These are phyloP conservation scores for Agapornis roseicollis DNA, from an alignment of 2,113 vertebrate genomes.

Conservation along the genomic window DNA sequence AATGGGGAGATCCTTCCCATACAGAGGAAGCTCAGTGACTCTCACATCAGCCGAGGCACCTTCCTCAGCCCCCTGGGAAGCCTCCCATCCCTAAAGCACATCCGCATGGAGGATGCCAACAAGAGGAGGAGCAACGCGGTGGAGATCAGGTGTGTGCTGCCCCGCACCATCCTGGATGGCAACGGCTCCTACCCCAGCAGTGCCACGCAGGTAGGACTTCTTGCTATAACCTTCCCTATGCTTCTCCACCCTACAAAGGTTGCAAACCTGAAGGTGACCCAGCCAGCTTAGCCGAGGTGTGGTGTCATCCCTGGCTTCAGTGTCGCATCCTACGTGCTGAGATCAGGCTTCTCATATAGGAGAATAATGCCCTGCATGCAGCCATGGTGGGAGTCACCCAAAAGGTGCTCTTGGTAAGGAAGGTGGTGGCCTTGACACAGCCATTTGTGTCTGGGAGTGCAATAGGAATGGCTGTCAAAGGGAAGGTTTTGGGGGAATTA, in stretches of 20 bases:
- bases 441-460: neutral
- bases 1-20: conserved; percentile 61
- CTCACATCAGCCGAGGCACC: conserved; percentile 72
- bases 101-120: neutral
- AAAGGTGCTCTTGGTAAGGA: neutral
- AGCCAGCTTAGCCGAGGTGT: neutral
- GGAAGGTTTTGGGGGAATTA: neutral
- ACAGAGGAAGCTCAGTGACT: conserved; percentile 74
- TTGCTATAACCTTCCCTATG: neutral
- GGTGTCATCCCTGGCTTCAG: neutral
- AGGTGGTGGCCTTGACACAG: neutral
- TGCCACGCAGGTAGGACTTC: conserved; percentile 53
- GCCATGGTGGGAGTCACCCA: neutral
- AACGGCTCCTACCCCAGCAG: conserved; percentile 58
- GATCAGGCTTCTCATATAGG: neutral
- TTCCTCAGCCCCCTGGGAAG: conserved; percentile 67
- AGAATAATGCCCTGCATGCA: neutral
- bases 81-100: conserved; percentile 40
- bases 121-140: neutral
- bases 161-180: neutral
- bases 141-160: conserved; percentile 59
- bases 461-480: neutral
- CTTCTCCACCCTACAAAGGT: neutral
- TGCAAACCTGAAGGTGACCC: neutral
- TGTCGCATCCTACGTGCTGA: neutral